These are phyloP conservation scores for Nothocercus nigrocapillus DNA, from an alignment of 2,113 vertebrate species.

Conservation along the genomic window DNA sequence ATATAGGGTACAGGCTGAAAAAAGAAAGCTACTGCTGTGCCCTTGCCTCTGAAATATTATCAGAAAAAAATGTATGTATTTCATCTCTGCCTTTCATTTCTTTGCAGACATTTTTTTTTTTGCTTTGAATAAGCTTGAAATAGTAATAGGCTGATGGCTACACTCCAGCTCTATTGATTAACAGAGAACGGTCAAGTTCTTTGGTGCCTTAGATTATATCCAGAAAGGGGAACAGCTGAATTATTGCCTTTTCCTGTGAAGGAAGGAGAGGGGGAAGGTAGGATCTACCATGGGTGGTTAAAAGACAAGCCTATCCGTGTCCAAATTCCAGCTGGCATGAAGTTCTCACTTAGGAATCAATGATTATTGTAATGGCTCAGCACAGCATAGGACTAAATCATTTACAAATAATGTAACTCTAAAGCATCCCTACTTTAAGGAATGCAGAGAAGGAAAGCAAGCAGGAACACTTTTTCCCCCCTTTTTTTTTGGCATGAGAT, in stretches of 20 bases:
- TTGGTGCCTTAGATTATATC: conserved; percentile 23
- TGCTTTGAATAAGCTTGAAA: conserved; percentile 53
- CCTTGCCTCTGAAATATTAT: conserved; percentile 64
- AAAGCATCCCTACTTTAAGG: neutral
- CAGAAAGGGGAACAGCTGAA: neutral
- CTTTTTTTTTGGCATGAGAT: neutral
- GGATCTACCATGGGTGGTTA: neutral
- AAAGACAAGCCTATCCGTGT: neutral
- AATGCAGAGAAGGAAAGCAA: neutral
- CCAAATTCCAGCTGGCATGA: neutral
- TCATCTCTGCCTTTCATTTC: conserved; percentile 63
- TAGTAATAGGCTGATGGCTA: conserved; percentile 57
- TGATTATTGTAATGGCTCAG: neutral
- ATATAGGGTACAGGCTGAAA: conserved; percentile 33
- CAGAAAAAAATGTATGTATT: conserved; percentile 39
- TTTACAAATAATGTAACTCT: neutral
- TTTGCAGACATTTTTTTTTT: neutral
- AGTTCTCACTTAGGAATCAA: neutral
- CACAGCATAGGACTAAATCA: neutral
- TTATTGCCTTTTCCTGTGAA: neutral
- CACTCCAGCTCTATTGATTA: conserved; percentile 56
- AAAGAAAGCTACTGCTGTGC: conserved; percentile 36
- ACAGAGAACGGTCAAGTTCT: conserved; percentile 43
- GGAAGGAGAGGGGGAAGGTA: neutral
- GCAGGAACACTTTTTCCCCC: neutral